Base-by-base conservation (phyloP, 2,888 invertebrate species). In the Merodon equestris region DNA sequence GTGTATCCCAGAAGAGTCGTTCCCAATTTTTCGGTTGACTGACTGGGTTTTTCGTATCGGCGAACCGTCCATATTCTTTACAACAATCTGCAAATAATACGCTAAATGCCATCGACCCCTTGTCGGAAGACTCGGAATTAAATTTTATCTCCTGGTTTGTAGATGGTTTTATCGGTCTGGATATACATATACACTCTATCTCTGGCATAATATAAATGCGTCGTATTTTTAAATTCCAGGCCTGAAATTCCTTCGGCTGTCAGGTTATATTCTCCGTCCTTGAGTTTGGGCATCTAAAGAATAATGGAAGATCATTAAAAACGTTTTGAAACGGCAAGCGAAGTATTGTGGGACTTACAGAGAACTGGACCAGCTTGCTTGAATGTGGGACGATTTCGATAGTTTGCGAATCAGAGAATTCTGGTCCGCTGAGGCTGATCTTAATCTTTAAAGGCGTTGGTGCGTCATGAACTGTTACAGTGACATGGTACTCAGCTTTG, bases 121-220 rank as follows among this genome's bases (percentile, higher is more conserved):
- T 2, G n/a, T n/a, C n/a, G 1, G 15, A 96, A 89, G 7, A 94
- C 83, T 7, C 88, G 84, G 89, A 96, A 97, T 87, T 93, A 91
- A 19, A 98, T 93, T 82, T 92, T 92, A 86, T 94, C 93, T 9
- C 94, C 93, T 0, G 97, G 97, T 86, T 96, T 95, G 88, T 97
- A 98, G 81, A 97, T 93, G 9, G 96, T 93, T 89, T 96, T 95
- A 89, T 98, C 97, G 0, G 97, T 97, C 88, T 98, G 97, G 79
- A 97, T 92, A 85, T 96, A 95, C 12, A 96, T 91, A 10, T 95
- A 94, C 4, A 83, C 79, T 40, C 82, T 82, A 85, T 96, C 94
- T 76, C 93, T 92, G 45, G 94, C 92, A 88, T 93, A 95, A 48
- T 92, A 90, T 56, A 97, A 87, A 9, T 91, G 91, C 1, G 93